Evolutionary conservation across 2,113 vertebrate genomes (phyloP), one percentile per base, ranked within the genome.

Genomic region (Noctilio leporinus): DNA sequence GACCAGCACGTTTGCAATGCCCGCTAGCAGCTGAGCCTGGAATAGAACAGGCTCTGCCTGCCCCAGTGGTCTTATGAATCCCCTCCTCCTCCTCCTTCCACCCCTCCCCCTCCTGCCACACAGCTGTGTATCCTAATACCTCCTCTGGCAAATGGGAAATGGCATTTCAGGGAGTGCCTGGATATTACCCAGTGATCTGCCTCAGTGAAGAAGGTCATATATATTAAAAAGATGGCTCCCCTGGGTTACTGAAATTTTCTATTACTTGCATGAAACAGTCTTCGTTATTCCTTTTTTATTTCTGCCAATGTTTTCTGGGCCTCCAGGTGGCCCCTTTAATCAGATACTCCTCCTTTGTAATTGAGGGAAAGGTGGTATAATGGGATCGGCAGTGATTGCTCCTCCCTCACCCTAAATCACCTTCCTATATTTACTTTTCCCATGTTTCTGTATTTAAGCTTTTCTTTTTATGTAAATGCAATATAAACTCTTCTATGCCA

Each of bases 111-210:
- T n/a, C n/a, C n/a, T n/a, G n/a, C n/a, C n/a, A n/a, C n/a, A n/a
- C 92, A 95, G 75, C 81, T 88, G 89, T 77, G 91, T n/a, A 30
- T 70, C 81, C 43, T 85, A 88, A 95, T 24, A 33, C 35, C 64
- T 88, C 78, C 73, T 94, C 26, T 26, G 82, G 84, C 94, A 95
- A 88, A 93, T 94, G 94, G 92, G 49, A 91, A 87, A 95, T 69
- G 69, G 92, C 73, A 89, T 89, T 83, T 82, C 67, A 93, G 89
- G 83, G 77, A 94, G 70, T 49, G 28, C 35, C 73, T 88, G 59
- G 80, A 3, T 11, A 95, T 75, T 75, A 86, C 65, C 78, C 9
- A 14, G 69, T 86, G 73, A 83, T 95, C 93, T 91, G 93, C 86
- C 64, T 92, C 2, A 0, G 80, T 81, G 86, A 82, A 88, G 78